phyloP scores from a whole-genome alignment of 2,888 invertebrate species.

The Caenorhabditis auriculariae region DNA sequence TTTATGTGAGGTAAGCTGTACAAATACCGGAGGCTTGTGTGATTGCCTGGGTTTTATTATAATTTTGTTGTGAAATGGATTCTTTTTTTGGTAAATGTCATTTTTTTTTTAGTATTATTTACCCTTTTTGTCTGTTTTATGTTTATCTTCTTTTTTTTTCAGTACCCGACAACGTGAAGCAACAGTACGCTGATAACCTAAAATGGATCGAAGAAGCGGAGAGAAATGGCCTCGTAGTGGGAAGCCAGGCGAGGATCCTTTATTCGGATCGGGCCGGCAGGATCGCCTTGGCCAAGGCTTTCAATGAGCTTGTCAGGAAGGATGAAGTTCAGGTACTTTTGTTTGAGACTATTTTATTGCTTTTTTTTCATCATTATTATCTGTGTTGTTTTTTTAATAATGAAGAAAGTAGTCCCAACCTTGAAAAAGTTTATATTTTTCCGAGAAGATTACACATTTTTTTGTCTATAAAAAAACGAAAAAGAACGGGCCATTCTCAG shows the following conservation, averaged over 20 bases:
- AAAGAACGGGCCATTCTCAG: too few relatives aligned
- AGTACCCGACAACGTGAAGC: slow-evolving; percentile 67
- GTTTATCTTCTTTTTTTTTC: slow-evolving; percentile 10
- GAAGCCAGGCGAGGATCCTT: slow-evolving; percentile 68
- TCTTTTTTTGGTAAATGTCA: too few relatives aligned
- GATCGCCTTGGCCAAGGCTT: slow-evolving; percentile 68
- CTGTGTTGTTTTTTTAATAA: background rate
- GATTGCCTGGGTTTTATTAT: too few relatives aligned
- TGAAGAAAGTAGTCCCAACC: too few relatives aligned
- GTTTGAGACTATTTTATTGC: too few relatives aligned
- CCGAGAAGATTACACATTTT: too few relatives aligned
- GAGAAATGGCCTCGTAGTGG: slow-evolving; percentile 68
- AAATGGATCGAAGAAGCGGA: slow-evolving; percentile 71
- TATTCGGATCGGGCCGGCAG: slow-evolving; percentile 71
- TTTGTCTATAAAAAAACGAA: too few relatives aligned
- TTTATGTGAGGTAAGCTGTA: too few relatives aligned
- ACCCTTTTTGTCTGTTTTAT: background rate
- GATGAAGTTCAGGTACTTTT: slow-evolving; percentile 42
- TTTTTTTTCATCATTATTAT: background rate
- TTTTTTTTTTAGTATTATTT: too few relatives aligned
- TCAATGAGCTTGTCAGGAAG: slow-evolving; percentile 67
- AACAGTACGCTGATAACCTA: slow-evolving; percentile 71
- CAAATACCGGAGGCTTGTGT: too few relatives aligned
- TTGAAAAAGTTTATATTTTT: too few relatives aligned
- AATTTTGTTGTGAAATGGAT: too few relatives aligned